A percentile compares a stretch with the other conserved stretches of the same genome.
Conservation (phyloP, 2,797 vertebrate species). For the Periophthalmus magnuspinnatus region DNA sequence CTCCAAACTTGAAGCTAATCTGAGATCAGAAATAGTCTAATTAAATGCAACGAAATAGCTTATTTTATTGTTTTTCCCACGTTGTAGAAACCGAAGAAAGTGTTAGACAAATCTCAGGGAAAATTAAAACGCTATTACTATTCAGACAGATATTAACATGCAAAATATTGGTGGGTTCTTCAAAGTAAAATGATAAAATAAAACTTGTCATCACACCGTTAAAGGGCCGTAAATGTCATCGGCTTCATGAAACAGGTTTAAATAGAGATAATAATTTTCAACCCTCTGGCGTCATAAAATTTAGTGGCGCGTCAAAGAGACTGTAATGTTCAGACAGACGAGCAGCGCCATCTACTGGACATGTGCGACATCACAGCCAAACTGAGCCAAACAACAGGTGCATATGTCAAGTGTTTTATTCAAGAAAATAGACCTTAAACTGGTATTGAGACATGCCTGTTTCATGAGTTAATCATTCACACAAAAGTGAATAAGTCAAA, state of each 20-base stretch:
- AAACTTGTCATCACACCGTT: conserved; percentile 23
- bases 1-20: no score
- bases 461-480: no score
- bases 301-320: not conserved
- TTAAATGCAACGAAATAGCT: no score
- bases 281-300: conserved; percentile 41
- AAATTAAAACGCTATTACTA: no score
- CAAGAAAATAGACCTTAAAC: no score
- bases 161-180: conserved; percentile 7
- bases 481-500: no score
- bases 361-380: not conserved
- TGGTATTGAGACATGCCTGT: no score
- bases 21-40: no score
- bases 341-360: not conserved
- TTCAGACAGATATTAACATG: not conserved
- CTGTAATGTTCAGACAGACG: not conserved
- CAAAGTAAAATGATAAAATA: conserved; percentile 19
- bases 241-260: conserved; percentile 44
- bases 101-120: no score
- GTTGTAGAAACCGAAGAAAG: no score
- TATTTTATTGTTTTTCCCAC: no score
- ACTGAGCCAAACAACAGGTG: not conserved
- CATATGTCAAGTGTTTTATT: no score
- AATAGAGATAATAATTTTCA: conserved; percentile 37
- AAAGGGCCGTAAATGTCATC: conserved; percentile 35